Base-by-base conservation (phyloP, 2,113 vertebrate genomes). In the Andinoacara biseriatus region DNA sequence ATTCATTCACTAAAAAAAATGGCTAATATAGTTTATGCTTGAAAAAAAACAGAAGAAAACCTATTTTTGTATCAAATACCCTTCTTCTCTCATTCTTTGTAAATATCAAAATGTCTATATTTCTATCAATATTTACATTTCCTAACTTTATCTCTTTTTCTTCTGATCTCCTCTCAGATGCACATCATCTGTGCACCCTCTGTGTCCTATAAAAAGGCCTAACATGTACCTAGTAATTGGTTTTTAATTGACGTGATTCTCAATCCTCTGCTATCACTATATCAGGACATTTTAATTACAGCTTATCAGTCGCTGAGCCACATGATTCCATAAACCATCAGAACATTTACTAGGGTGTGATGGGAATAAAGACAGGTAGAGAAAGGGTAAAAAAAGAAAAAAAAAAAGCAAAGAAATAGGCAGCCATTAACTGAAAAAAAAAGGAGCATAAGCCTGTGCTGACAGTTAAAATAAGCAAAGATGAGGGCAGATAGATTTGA, bases 221-320 rank as follows among this genome's bases (percentile, higher is more conserved):
- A 76, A 80, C 84, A 87, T 78, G 76, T 74, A 87, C 74, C 81
- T 76, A 26, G 78, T 89, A 90, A 92, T 92, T 92, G 90, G 58
- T 89, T 93, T 91, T 86, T 88, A 92, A 89, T 83, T 83, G 75
- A 78, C 69, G 56, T 80, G 61, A 86, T 82, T 85, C 35, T 14
- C 74, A 87, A 78, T 84, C 84, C 80, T 79, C 33, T 49, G 56
- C 82, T 88, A 83, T 92, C 92, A 67, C 46, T 87, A 58, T 78
- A 90, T 93, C 76, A 3, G 63, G 76, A 40, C 82, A 81, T 72
- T 90, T 87, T 89, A 86, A 93, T 93, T 89, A 81, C 76, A 2
- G 40, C 74, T 89, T 90, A 90, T 94, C 93, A 82, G 80, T 59
- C 61, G 77, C 40, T 11, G 54, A 83, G 74, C 77, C 67, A 67